A percentile compares a stretch with the other conserved stretches of the same genome.
Evolutionary conservation across 2,888 invertebrate species (phyloP).

Genomic region (Platycnemis pennipes): DNA sequence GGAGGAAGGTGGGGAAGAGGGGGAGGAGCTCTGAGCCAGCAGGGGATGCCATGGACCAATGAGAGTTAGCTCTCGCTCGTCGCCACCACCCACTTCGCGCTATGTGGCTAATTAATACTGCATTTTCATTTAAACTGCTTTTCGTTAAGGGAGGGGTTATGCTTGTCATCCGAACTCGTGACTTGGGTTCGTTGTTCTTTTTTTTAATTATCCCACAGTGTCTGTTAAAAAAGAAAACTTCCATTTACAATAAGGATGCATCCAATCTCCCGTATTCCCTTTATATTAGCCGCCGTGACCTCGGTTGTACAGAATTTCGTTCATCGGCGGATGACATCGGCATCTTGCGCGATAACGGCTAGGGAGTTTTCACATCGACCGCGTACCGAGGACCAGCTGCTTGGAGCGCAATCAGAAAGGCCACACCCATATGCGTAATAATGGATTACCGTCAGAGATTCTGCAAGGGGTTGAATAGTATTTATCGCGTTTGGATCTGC

Average conservation of each 20-base stretch:
- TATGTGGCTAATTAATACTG: constrained; percentile 5
- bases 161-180: background rate
- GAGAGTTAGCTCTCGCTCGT: constrained; percentile 12
- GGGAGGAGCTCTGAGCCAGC: constrained; percentile 48
- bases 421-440: constrained; percentile 45
- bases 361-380: constrained; percentile 48
- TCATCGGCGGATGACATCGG: constrained; percentile 3
- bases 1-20: background rate
- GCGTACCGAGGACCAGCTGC: constrained; percentile 28
- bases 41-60: background rate
- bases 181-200: background rate
- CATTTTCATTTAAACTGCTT: background rate
- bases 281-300: background rate
- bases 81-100: constrained; percentile 45
- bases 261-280: too few species aligned
- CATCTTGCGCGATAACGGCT: constrained; percentile 32
- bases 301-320: constrained; percentile 27
- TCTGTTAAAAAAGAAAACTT: background rate
- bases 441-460: background rate
- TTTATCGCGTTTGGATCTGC: too few species aligned
- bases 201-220: background rate
- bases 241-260: too few species aligned
- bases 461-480: background rate
- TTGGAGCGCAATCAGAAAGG: constrained; percentile 3
- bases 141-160: background rate